Evolutionary conservation across 2,888 invertebrate genomes (phyloP).

Genomic region (Dolichopus griseipennis): DNA sequence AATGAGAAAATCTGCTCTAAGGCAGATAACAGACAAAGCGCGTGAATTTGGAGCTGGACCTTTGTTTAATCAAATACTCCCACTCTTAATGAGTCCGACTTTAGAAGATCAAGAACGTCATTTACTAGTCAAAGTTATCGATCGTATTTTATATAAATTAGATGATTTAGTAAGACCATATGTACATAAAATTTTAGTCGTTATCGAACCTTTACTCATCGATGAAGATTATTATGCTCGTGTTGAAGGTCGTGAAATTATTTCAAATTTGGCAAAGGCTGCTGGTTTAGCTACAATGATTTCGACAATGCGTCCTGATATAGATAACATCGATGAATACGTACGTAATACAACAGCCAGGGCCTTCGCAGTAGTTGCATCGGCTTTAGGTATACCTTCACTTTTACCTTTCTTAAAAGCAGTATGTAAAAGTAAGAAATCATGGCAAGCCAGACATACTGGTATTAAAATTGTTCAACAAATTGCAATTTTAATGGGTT

Average conservation of each 20-base stretch:
- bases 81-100: constrained; percentile 98
- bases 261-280: constrained; percentile 97
- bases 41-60: constrained; percentile 98
- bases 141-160: constrained; percentile 94
- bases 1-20: constrained; percentile 94
- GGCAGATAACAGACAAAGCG: constrained; percentile 98
- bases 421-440: constrained; percentile 97
- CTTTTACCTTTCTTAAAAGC: constrained; percentile 96
- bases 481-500: constrained; percentile 99
- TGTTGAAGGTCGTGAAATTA: constrained; percentile 98
- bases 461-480: constrained; percentile 99
- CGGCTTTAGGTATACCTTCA: constrained; percentile 94
- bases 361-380: constrained; percentile 99
- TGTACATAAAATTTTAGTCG: constrained; percentile 98
- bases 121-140: constrained; percentile 96
- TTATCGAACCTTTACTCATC: constrained; percentile 95
- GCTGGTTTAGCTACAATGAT: constrained; percentile 99
- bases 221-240: constrained; percentile 99
- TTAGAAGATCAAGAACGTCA: constrained; percentile 98
- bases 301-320: constrained; percentile 99
- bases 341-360: constrained; percentile 98
- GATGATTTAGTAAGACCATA: constrained; percentile 98
- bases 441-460: constrained; percentile 97
- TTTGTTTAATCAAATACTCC: constrained; percentile 96
- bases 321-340: constrained; percentile 99